phyloP scores from a whole-genome alignment of 2,113 vertebrate genomes.

The Hemiprocne comata region DNA sequence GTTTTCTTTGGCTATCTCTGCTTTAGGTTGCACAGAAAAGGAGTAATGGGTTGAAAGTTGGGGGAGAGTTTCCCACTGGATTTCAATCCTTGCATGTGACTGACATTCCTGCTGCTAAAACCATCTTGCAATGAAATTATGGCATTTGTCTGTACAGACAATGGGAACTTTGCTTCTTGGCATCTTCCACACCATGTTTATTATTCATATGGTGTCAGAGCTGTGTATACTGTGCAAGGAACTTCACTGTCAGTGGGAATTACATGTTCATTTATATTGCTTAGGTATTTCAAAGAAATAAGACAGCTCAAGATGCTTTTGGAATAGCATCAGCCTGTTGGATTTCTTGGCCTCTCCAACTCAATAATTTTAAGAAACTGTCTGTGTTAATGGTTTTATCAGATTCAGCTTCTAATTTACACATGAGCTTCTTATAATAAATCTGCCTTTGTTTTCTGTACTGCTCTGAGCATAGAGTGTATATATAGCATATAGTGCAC shows the following conservation, averaged over 20 bases:
- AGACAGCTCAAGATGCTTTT: neutral
- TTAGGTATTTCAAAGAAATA: neutral
- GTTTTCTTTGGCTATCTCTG: neutral
- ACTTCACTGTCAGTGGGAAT: slow-evolving; percentile 8
- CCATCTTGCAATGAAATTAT: slow-evolving; percentile 11
- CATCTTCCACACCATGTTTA: neutral
- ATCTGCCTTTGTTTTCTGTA: slow-evolving; percentile 11
- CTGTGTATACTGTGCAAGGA: neutral
- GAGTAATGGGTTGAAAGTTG: neutral
- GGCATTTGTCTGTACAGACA: slow-evolving; percentile 30
- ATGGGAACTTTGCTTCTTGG: slow-evolving; percentile 44
- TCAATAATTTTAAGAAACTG: neutral
- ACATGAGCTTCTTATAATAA: neutral
- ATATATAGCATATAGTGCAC: neutral
- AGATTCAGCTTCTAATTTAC: slow-evolving; percentile 17
- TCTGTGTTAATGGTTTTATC: neutral
- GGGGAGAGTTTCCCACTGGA: neutral
- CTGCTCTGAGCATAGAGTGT: neutral
- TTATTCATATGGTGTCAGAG: neutral
- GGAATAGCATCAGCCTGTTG: neutral
- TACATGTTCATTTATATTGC: neutral
- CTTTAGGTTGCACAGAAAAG: neutral
- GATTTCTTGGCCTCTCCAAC: slow-evolving; percentile 8
- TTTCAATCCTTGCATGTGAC: neutral
- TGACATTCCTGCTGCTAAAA: neutral